Base-by-base conservation (phyloP, 2,113 vertebrate genomes). In the Thalassoma bifasciatum region DNA sequence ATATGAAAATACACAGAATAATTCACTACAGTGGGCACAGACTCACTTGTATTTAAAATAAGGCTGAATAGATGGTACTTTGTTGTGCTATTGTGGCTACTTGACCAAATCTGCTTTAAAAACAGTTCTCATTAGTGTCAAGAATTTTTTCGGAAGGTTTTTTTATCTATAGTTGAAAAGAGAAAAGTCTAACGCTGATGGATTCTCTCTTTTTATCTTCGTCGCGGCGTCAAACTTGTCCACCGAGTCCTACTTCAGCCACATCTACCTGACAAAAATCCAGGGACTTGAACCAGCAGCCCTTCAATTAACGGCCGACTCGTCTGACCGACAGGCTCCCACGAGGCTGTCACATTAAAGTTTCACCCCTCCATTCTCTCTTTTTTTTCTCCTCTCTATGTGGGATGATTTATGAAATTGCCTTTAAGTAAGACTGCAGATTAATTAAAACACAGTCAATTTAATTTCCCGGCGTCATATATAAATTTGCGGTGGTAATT, bases 381-480 rank as follows among this genome's bases (percentile, higher is more conserved):
- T 42, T 24, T 66, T 52, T 82, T 71, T 69, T 62, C 12, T 14
- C 40, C 26, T 40, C 10, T 62, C 63, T 53, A 62, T 34, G 66
- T 77, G 80, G 86, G 91, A 92, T 91, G 82, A 91, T 92, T 91
- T 92, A 88, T 92, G 91, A 92, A 93, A 93, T 93, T 92, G 89
- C 88, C 88, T 93, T 93, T 88, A 93, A 93, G 90, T 93, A 93
- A 93, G 89, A 88, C 83, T 86, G 89, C 81, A 88, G 86, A 94
- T 94, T 94, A 93, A 94, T 95, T 93, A 93, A 94, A 94, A 91
- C 77, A 66, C 86, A 90, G 88, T 92, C 83, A 82, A 90, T 93
- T 92, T 89, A 89, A 93, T 93, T 94, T 91, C 77, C 90, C 62
- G 51, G 34, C 77, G 53, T 91, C 88, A 85, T 85, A 88, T 90